Evolutionary conservation across 2,797 vertebrate genomes (phyloP), one percentile per base, ranked within the genome.

Genomic region (Epinephelus coioides): DNA sequence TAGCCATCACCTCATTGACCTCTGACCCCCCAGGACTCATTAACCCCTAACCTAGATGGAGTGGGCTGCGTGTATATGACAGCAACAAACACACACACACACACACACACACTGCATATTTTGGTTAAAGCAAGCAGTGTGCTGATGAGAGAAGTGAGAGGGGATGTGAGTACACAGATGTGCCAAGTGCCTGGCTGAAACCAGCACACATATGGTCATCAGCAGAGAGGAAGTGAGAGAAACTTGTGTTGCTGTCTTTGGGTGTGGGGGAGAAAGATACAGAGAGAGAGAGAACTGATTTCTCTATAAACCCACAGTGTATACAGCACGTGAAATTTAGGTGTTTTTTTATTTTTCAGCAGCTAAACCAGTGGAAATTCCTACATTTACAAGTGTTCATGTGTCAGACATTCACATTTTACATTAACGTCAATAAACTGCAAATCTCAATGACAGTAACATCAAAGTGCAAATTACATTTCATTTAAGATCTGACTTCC

Each of bases 101-200:
- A 68, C 62, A 15, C 44, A 46, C 4, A 46, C 17, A 63, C 69
- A 2, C 34, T 34, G 7, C 34, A 76, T 73, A 73, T 75, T 83
- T 78, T 47, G 76, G 70, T 77, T 79, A 72, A 67, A 62, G 56
- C 56, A 76, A 81, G 82, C 69, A 66, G 50, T 88, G 75, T 69
- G 57, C 43, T 54, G 80, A 82, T 85, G 84, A 88, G 87, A 95
- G 95, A 95, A 95, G 94, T 95, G 95, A 95, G 94, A 95, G 91
- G 90, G 95, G 94, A 95, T 95, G 93, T 95, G 91, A 93, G 90
- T 73, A 87, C 90, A 94, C 94, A 96, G 94, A 95, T 95, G 94
- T 93, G 93, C 87, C 77, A 85, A 86, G 84, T 44, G 83, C 70
- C 84, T 79, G 80, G 84, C 80, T 85, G 93, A 95, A 96, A 95